Conservation (phyloP, 2,888 invertebrate species). For the Ashinkailepas kermadecensis region DNA sequence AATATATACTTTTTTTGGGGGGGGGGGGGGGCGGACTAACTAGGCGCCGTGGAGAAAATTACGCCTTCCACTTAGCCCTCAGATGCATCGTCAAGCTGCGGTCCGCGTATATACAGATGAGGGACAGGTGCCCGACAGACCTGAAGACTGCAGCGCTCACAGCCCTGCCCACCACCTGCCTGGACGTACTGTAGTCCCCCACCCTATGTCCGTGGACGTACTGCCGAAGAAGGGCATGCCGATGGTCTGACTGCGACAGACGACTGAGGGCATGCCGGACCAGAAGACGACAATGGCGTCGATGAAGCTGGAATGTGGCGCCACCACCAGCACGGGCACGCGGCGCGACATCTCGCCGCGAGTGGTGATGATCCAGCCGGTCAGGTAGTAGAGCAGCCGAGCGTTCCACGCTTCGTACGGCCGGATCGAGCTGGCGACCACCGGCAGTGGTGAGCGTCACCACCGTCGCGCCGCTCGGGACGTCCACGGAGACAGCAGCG, state of each 20-base stretch:
- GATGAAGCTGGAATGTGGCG: conserved; percentile 86
- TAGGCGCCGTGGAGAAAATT: no score
- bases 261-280: conserved; percentile 75
- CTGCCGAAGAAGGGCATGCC: conserved; percentile 82
- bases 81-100: no score
- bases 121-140: no score
- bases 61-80: no score
- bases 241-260: conserved; percentile 78
- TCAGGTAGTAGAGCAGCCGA: neutral
- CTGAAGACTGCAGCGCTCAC: no score
- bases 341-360: conserved; percentile 51
- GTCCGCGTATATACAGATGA: no score
- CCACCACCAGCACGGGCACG: conserved; percentile 77
- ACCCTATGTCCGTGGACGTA: conserved; percentile 40
- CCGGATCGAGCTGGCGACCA: neutral
- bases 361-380: neutral
- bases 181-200: no score
- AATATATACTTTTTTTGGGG: no score
- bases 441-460: neutral
- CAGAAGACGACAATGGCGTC: conserved; percentile 77
- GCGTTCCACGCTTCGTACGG: neutral
- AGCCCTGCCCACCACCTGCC: no score
- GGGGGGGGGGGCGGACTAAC: no score
- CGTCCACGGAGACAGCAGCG: neutral
- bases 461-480: neutral